Evolutionary conservation across 2,888 invertebrate species (phyloP).

Genomic region (Capitulum mitella): DNA sequence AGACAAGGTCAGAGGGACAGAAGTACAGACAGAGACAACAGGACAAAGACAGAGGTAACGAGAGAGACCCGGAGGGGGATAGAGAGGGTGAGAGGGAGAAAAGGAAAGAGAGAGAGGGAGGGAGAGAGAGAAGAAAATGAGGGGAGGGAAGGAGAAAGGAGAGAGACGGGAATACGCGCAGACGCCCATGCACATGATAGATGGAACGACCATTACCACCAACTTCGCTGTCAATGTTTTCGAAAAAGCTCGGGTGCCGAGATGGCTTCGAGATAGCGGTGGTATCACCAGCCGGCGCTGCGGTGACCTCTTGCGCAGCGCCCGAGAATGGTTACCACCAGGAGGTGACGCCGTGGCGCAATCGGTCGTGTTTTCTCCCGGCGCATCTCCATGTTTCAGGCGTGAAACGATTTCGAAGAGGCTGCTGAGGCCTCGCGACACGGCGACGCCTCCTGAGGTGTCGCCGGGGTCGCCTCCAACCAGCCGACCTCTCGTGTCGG

Average conservation of each 20-base stretch:
- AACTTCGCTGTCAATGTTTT: constrained; percentile 13
- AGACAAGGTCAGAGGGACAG: too few relatives aligned
- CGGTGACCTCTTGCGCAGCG: background rate
- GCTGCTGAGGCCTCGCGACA: background rate
- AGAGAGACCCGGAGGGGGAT: too few relatives aligned
- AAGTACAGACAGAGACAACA: too few relatives aligned
- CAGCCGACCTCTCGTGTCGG: background rate
- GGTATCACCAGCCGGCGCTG: background rate
- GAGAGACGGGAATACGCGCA: too few relatives aligned
- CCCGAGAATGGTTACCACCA: background rate
- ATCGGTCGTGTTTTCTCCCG: background rate
- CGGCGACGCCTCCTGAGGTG: background rate
- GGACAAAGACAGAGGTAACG: too few relatives aligned
- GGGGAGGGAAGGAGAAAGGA: too few relatives aligned
- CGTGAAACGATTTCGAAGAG: background rate
- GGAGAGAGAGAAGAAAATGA: background rate
- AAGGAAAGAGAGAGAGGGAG: background rate
- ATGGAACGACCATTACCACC: too few relatives aligned
- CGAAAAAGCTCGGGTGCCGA: too few relatives aligned
- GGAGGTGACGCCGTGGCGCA: background rate
- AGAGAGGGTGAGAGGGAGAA: too few relatives aligned
- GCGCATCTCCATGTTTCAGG: background rate
- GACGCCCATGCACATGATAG: too few relatives aligned
- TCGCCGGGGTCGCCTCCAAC: background rate
- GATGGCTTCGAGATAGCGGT: too few relatives aligned